These are phyloP conservation scores for Oikopleura albicans DNA, from an alignment of 23 tunicate species.

Conservation along the genomic window DNA sequence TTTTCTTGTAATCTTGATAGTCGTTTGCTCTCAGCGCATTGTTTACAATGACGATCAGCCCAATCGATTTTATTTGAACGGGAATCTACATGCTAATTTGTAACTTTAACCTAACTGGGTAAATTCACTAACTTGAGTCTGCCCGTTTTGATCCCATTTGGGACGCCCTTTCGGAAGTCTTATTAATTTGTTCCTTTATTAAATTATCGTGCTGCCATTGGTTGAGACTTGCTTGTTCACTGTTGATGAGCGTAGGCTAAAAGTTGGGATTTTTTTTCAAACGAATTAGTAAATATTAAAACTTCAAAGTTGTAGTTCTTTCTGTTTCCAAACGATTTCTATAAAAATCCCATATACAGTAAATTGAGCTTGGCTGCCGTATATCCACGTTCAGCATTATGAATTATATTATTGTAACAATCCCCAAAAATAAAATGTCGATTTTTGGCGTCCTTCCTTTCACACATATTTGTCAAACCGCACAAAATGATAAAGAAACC, in stretches of 20 bases:
- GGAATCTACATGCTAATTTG: too few relatives aligned
- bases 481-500: not conserved
- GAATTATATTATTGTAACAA: not conserved
- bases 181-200: not conserved
- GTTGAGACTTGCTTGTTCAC: not conserved
- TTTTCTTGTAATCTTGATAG: not conserved
- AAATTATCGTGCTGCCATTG: not conserved
- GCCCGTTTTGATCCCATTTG: too few relatives aligned
- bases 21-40: not conserved
- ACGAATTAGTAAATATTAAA: too few relatives aligned
- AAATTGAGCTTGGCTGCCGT: not conserved
- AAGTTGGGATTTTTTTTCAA: too few relatives aligned
- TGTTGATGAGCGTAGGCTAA: not conserved
- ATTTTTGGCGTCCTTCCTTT: not conserved
- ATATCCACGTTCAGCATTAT: not conserved
- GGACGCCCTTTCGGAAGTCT: too few relatives aligned
- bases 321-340: not conserved
- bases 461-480: not conserved
- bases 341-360: not conserved
- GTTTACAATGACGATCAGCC: not conserved
- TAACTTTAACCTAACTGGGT: too few relatives aligned
- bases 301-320: not conserved
- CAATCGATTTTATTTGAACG: not conserved
- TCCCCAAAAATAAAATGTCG: not conserved
- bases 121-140: too few relatives aligned